Conservation (phyloP, 2,888 invertebrate species). For the Osmoderma eremita region DNA sequence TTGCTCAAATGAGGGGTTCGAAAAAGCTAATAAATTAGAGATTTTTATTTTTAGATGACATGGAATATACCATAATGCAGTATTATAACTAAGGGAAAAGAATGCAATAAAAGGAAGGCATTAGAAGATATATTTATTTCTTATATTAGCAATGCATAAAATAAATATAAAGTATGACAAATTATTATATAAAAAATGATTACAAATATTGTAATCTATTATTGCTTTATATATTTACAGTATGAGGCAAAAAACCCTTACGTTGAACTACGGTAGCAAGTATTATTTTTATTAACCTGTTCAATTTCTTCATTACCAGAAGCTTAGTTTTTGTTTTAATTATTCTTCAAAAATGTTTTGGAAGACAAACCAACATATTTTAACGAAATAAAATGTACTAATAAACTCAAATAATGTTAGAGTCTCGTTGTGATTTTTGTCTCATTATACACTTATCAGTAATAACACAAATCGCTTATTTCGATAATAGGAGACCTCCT, state of each 20-base stretch:
- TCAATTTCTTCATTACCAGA: no score
- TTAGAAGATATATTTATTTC: conserved; percentile 46
- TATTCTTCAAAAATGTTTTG: no score
- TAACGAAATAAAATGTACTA: no score
- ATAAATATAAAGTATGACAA: conserved; percentile 64
- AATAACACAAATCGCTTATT: conserved; percentile 65
- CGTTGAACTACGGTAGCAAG: no score
- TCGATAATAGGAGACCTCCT: conserved; percentile 58
- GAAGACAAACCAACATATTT: no score
- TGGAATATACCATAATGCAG: no score
- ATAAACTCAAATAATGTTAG: conserved; percentile 30
- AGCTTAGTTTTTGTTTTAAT: no score
- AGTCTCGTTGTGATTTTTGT: conserved; percentile 51
- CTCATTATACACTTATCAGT: conserved; percentile 60
- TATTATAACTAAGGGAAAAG: not conserved
- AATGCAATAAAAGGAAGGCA: conserved; percentile 2
- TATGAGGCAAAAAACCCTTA: no score
- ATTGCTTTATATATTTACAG: conserved; percentile 54
- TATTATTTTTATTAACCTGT: no score
- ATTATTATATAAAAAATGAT: conserved; percentile 60
- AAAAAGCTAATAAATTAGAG: no score
- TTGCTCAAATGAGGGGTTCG: no score
- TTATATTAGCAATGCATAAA: conserved; percentile 62
- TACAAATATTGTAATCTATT: conserved; percentile 62
- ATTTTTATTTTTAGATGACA: no score